Conservation (phyloP, 2,797 vertebrate genomes). For the Cirrhinus molitorella region DNA sequence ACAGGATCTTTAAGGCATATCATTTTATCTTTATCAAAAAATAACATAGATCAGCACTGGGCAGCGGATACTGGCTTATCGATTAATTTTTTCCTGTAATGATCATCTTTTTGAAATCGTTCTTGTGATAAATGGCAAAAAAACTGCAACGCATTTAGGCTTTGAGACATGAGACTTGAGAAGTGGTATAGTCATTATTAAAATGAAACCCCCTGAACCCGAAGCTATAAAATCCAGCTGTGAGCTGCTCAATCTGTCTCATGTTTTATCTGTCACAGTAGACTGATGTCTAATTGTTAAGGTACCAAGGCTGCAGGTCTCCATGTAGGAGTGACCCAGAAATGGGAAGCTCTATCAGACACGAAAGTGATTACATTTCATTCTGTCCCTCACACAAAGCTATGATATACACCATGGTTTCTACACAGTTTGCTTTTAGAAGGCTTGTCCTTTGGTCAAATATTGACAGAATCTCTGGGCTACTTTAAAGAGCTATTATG, state of each 20-base stretch:
- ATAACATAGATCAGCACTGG: constrained; percentile 47
- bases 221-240: constrained; percentile 23
- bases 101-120: constrained; percentile 1
- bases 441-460: no score
- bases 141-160: not conserved
- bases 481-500: no score
- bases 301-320: not conserved
- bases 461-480: no score
- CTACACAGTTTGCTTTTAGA: no score
- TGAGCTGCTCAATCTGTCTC: not conserved
- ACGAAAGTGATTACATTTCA: not conserved
- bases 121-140: constrained; percentile 21
- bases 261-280: constrained; percentile 12
- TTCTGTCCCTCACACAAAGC: not conserved
- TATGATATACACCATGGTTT: not conserved
- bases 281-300: constrained; percentile 9
- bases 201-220: not conserved
- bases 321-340: not conserved
- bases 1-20: constrained; percentile 27
- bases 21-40: constrained; percentile 39
- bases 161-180: not conserved
- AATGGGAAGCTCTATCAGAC: not conserved
- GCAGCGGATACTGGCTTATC: not conserved
- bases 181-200: constrained; percentile 1
- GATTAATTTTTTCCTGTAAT: constrained; percentile 1